A percentile compares a stretch with the other conserved stretches of the same genome.
Conservation (phyloP, 2,113 vertebrate species). For the Nerophis ophidion region DNA sequence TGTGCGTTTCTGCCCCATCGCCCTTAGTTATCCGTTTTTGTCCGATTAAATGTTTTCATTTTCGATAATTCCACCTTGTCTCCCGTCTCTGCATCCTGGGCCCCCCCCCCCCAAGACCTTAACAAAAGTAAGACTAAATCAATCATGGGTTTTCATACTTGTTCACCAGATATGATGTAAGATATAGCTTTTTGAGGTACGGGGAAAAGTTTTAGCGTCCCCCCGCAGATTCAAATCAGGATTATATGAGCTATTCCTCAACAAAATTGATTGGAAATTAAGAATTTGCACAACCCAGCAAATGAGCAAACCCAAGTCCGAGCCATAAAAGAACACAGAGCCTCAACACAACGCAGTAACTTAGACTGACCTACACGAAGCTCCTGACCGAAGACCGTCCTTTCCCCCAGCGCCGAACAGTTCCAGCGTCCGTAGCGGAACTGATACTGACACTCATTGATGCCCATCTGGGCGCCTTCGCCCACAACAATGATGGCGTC, state of each 20-base stretch:
- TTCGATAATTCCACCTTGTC: no score
- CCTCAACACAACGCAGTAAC: constrained; percentile 21
- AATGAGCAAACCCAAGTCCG: constrained; percentile 1
- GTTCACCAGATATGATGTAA: neutral
- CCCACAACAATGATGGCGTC: constrained; percentile 99
- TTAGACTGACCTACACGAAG: constrained; percentile 97
- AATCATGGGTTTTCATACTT: neutral
- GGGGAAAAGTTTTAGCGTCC: no score
- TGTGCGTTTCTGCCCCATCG: no score
- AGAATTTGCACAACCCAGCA: no score
- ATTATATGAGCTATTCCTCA: no score
- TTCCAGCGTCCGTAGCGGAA: constrained; percentile 98
- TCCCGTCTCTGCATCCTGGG: no score
- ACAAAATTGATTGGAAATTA: no score
- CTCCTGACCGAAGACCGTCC: constrained; percentile 97
- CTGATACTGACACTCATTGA: constrained; percentile 98
- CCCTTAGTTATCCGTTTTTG: no score
- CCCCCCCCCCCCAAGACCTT: no score
- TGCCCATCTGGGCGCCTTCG: constrained; percentile 98
- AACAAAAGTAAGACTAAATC: neutral
- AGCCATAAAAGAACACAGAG: neutral
- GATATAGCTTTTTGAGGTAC: no score
- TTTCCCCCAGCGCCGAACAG: constrained; percentile 95
- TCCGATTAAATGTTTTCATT: neutral
- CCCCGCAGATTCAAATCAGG: no score